A percentile compares a stretch with the other conserved stretches of the same genome.
Evolutionary conservation across 2,888 invertebrate genomes (phyloP).

Genomic region (Oxyscelio sp.): DNA sequence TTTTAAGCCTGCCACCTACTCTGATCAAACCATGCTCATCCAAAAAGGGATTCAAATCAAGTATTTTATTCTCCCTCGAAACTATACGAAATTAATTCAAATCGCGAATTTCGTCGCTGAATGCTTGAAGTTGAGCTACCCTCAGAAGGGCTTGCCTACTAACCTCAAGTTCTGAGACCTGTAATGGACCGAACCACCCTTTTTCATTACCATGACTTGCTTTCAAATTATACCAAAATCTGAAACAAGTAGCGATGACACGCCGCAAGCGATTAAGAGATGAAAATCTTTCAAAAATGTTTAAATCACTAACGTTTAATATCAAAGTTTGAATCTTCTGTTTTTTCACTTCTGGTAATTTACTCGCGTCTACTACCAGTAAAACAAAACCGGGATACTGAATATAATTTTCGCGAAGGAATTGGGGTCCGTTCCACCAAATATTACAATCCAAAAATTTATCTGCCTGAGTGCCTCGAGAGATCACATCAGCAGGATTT

Average conservation of each 20-base stretch:
- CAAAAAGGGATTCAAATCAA: slow-evolving; percentile 28
- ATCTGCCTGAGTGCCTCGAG: not conserved
- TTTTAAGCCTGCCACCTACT: slow-evolving; percentile 31
- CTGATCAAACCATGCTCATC: slow-evolving; percentile 18
- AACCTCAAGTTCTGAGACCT: not conserved
- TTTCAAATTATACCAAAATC: not conserved
- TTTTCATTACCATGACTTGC: not conserved
- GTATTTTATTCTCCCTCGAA: not conserved
- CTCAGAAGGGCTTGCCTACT: not conserved
- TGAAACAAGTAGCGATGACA: not conserved
- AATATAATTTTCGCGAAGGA: not conserved
- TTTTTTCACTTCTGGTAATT: slow-evolving; percentile 4
- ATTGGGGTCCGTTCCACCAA: slow-evolving; percentile 18
- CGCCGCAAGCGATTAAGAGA: slow-evolving; percentile 4
- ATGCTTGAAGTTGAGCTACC: not conserved
- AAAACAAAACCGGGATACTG: not conserved
- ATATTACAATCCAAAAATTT: not conserved
- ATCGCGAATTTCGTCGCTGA: slow-evolving; percentile 4
- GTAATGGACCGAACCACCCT: not conserved
- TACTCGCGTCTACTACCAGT: not conserved
- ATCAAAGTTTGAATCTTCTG: not conserved
- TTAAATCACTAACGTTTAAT: not conserved
- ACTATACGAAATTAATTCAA: slow-evolving; percentile 18
- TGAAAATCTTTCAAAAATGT: slow-evolving; percentile 16
- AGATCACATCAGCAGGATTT: slow-evolving; percentile 9